These are phyloP conservation scores for Melinopterus prodromus DNA, from an alignment of 2,888 invertebrate species.

Conservation along the genomic window DNA sequence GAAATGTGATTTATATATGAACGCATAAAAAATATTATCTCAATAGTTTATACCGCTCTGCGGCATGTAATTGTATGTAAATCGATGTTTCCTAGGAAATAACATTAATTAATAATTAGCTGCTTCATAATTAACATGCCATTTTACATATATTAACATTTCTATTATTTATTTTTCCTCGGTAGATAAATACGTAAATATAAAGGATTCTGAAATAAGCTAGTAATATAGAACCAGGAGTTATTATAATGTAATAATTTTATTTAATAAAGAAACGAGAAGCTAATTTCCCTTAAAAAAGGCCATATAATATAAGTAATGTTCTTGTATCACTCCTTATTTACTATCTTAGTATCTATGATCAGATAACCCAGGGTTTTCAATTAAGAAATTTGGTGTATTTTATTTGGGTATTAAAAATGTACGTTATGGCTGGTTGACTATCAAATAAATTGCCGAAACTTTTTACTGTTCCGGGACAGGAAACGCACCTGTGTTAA, in stretches of 20 bases:
- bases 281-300: not conserved
- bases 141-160: constrained; percentile 4
- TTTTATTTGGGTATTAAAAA: constrained; percentile 24
- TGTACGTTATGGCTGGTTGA: constrained; percentile 33
- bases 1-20: not conserved
- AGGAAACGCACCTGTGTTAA: constrained; percentile 25
- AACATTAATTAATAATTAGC: constrained; percentile 4
- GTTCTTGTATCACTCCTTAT: not conserved
- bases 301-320: not conserved
- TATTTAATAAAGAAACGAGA: not conserved
- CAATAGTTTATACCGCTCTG: not conserved
- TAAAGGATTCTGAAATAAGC: not conserved
- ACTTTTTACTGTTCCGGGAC: constrained; percentile 24
- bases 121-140: not conserved
- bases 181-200: not conserved
- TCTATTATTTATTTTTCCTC: not conserved
- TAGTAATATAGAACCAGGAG: not conserved
- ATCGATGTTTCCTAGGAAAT: constrained; percentile 4
- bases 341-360: not conserved
- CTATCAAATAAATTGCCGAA: constrained; percentile 34
- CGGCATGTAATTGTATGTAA: constrained; percentile 4
- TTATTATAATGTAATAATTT: not conserved
- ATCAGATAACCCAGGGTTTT: not conserved
- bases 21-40: not conserved
- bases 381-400: not conserved